Evolutionary conservation across 2,113 vertebrate genomes (phyloP).

Genomic region (Aegypius monachus): DNA sequence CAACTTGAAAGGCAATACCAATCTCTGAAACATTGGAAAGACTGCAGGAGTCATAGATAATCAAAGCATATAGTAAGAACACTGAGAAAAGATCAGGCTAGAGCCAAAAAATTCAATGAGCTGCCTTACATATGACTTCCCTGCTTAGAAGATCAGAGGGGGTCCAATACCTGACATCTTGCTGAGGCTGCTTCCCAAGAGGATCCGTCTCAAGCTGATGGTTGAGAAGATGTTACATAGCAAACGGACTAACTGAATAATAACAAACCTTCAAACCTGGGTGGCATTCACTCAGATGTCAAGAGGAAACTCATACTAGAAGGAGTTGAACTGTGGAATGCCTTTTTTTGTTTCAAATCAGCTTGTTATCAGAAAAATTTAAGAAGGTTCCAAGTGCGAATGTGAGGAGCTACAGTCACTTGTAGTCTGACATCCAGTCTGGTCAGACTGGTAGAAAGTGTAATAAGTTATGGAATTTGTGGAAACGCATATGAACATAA

Average conservation of each 20-base stretch:
- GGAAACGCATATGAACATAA: background rate
- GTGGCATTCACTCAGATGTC: no score
- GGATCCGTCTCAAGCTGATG: background rate
- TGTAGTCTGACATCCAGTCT: background rate
- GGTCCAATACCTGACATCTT: background rate
- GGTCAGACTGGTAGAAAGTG: background rate
- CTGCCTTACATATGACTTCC: background rate
- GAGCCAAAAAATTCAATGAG: background rate
- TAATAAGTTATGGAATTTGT: background rate
- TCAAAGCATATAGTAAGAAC: background rate
- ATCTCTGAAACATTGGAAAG: background rate
- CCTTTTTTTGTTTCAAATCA: background rate
- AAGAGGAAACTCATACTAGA: background rate
- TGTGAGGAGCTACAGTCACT: background rate
- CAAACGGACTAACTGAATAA: background rate
- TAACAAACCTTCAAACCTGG: background rate
- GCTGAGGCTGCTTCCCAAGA: background rate
- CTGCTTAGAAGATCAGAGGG: background rate
- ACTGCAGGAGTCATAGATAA: background rate
- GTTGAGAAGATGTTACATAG: background rate
- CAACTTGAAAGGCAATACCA: background rate
- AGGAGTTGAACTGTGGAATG: background rate
- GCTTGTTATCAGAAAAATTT: background rate
- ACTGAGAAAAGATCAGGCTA: background rate
- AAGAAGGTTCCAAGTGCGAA: background rate